A percentile compares a stretch with the other conserved stretches of the same genome.
Evolutionary conservation across 2,888 invertebrate species (phyloP).

Genomic region (Tetheella fluctuosa): DNA sequence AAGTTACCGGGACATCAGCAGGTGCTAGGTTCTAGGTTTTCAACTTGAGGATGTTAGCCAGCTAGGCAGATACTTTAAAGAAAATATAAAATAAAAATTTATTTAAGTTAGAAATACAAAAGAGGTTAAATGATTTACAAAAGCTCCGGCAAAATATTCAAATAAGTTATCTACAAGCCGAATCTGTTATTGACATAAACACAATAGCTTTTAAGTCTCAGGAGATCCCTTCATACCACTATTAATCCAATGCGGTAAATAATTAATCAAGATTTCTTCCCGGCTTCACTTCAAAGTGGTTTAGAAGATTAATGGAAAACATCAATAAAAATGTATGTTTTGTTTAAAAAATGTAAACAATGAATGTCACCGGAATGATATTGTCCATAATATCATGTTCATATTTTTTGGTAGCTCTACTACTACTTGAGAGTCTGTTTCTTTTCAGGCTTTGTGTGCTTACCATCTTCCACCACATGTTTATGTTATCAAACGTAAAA

Average conservation of each 20-base stretch:
- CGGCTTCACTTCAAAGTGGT: neutral
- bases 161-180: constrained; percentile 9
- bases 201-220: constrained; percentile 18
- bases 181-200: constrained; percentile 16
- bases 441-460: too few relatives aligned
- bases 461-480: too few relatives aligned
- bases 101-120: neutral
- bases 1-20: too few relatives aligned
- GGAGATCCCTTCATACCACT: constrained; percentile 18
- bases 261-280: constrained; percentile 29
- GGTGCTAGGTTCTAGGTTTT: too few relatives aligned
- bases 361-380: too few relatives aligned
- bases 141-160: neutral
- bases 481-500: too few relatives aligned
- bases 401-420: too few relatives aligned
- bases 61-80: too few relatives aligned
- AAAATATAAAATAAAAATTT: too few relatives aligned
- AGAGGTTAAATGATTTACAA: neutral
- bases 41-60: too few relatives aligned
- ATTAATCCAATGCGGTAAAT: constrained; percentile 23
- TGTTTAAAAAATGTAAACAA: neutral
- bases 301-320: constrained; percentile 1
- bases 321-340: neutral
- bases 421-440: too few relatives aligned
- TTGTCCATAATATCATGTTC: too few relatives aligned